These are phyloP conservation scores for Drosophila ambigua DNA, from an alignment of 1,140 invertebrate genomes.

Conservation along the genomic window DNA sequence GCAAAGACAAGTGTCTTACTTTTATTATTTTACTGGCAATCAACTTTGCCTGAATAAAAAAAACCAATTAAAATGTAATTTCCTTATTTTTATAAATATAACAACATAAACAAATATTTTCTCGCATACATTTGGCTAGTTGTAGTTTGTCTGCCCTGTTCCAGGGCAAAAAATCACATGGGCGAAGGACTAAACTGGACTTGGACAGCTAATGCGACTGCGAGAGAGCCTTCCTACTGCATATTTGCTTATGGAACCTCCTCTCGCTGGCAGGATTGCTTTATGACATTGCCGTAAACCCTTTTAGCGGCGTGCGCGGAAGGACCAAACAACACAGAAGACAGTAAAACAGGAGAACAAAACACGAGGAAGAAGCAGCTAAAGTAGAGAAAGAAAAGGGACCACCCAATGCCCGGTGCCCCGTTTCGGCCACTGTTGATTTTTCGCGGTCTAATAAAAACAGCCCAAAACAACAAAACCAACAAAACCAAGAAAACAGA, in stretches of 20 bases:
- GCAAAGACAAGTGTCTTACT: too few species aligned
- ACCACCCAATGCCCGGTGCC: slow-evolving; percentile 52
- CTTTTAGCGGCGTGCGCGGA: slow-evolving; percentile 65
- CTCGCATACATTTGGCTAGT: too few species aligned
- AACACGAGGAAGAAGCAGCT: slow-evolving; percentile 4
- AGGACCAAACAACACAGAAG: slow-evolving; percentile 45
- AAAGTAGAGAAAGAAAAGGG: slow-evolving; percentile 14
- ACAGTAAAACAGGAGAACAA: slow-evolving; percentile 10
- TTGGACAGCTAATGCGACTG: neutral
- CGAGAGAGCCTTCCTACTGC: neutral
- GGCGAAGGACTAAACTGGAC: too few species aligned
- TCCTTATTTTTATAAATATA: too few species aligned
- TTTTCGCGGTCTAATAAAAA: slow-evolving; percentile 81
- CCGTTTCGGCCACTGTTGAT: slow-evolving; percentile 70
- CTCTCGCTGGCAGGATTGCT: slow-evolving; percentile 48
- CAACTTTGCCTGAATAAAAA: too few species aligned
- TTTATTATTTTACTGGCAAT: too few species aligned
- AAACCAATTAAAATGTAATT: too few species aligned
- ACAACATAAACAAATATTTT: too few species aligned
- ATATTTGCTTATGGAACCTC: slow-evolving; percentile 52
- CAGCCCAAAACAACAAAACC: slow-evolving; percentile 32
- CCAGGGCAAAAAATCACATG: too few species aligned
- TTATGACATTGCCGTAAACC: slow-evolving; percentile 73
- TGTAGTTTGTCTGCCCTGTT: too few species aligned
- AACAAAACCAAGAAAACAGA: slow-evolving; percentile 2